Evolutionary conservation across 2,888 invertebrate species (phyloP), one percentile per base, ranked within the genome.

Genomic region (Microctonus aethiopoides): DNA sequence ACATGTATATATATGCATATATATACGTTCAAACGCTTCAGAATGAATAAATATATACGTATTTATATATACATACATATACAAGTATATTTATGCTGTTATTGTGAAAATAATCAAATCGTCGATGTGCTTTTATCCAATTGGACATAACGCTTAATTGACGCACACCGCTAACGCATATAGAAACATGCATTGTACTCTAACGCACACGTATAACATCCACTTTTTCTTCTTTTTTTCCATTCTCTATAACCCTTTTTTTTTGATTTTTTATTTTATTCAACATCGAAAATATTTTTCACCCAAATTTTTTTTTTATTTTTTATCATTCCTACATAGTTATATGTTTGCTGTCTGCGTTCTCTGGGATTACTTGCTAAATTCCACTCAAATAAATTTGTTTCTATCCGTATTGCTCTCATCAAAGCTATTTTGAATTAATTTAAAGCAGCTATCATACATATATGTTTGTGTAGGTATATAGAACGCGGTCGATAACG

Each of bases 91-190:
- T 29, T 29, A 56, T 29, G 11, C 54, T 68, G 54, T 68, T 61
- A 68, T 68, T 67, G 61, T 11, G 46, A 39, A 68, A 68, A 68
- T 68, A 61, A 68, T 39, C 61, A 32, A 68, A 68, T 61, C 26
- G 36, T 67, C 41, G 61, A 54, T 52, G 46, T 36, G 24, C 67
- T 68, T 61, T 61, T 52, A 68, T 61, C 52, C 34, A 61, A 36
- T 16, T 61, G 54, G 61, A 52, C 67, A 56, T 68, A 61, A 54
- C 39, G 54, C 39, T 68, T 61, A 68, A 68, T 68, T 61, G 54
- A 68, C 36, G 60, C 51, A 51, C 57, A 20, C 57, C 57, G 56
- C 26, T 56, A 56, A 24, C 22, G 11, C 56, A 29, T n/a, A 29
- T n/a, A 56, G 26, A 29, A 10, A 39, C 39, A 6, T n/a, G 13